A percentile compares a stretch with the other conserved stretches of the same genome.
phyloP scores from a whole-genome alignment of 2,888 invertebrate genomes.

The Orchestes rusci region DNA sequence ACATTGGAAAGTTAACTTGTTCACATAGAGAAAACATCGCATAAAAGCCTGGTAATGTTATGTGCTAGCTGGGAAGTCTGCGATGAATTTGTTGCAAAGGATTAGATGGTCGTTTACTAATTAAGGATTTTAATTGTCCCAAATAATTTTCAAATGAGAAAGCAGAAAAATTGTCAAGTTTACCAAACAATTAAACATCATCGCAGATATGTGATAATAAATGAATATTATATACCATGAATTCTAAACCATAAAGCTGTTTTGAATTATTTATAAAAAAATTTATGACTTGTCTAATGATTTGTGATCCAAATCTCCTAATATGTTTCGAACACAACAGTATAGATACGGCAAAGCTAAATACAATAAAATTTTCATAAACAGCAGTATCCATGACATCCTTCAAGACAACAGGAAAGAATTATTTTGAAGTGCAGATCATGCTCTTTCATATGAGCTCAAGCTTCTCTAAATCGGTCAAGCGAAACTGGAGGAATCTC shows the following conservation, averaged over 20 bases:
- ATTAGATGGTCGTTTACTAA: constrained; percentile 11
- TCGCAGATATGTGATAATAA: constrained; percentile 21
- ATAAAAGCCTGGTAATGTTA: no score
- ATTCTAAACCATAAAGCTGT: constrained; percentile 22
- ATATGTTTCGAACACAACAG: constrained; percentile 1
- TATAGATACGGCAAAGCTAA: constrained; percentile 12
- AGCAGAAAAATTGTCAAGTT: constrained; percentile 20
- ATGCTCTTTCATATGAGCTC: no score
- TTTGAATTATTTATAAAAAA: constrained; percentile 16
- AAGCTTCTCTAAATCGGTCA: no score
- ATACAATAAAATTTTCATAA: neutral
- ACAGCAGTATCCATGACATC: no score
- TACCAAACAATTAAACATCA: constrained; percentile 23
- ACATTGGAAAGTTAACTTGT: no score
- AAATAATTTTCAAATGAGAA: constrained; percentile 26
- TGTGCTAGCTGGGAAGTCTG: no score
- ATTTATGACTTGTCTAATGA: neutral
- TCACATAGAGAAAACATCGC: no score
- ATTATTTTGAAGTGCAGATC: no score
- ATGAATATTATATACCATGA: constrained; percentile 24
- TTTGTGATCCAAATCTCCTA: neutral
- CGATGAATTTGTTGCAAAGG: constrained; percentile 17
- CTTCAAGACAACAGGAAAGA: neutral
- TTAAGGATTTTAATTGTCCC: no score
- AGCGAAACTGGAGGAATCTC: no score